Evolutionary conservation across 2,888 invertebrate species (phyloP), one percentile per base, ranked within the genome.

Genomic region (Stenoptilia bipunctidactyla): DNA sequence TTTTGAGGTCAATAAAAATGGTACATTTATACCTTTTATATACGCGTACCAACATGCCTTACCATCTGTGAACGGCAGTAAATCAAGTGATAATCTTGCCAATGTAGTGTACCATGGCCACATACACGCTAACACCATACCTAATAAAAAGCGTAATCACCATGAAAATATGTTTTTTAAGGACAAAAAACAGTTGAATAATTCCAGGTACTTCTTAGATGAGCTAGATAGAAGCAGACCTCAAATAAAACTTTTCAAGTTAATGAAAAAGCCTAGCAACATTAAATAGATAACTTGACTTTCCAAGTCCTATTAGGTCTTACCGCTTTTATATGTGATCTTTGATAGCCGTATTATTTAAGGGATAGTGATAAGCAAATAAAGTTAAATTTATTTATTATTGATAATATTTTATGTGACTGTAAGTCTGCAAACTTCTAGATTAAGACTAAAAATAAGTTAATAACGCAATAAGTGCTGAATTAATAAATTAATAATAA

Each of bases 71-170:
- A 20, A 20, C 8, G 20, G 20, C 8, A 5, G 4, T 20, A 38
- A 47, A 1, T 41, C 45, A n/a, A 46, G 51, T 9, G 45, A 39
- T 1, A 50, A 61, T 2, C 42, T 63, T 1, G 58, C 61, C 0
- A 67, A 48, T 15, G 47, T 66, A 0, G 46, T 66, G 0, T 70
- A 69, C 14, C 62, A 65, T 10, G 66, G 68, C 0, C 65, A 61
- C 25, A 58, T 69, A 38, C 61, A 62, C 4, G 45, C 61, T 1
- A 58, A 64, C 10, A 33, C 53, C 1, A 12, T 53, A 0, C n/a
- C 30, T n/a, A 30, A 30, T n/a, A 9, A 6, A 5, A 25, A 25
- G 9, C 25, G 9, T 25, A 20, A 20, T 20, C 3, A 8, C 3
- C 20, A 20, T 20, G n/a, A n/a, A n/a, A n/a, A n/a, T n/a, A n/a